Evolutionary conservation across 2,113 vertebrate genomes (phyloP).

Genomic region (Gnathonemus echidnorhynchus): DNA sequence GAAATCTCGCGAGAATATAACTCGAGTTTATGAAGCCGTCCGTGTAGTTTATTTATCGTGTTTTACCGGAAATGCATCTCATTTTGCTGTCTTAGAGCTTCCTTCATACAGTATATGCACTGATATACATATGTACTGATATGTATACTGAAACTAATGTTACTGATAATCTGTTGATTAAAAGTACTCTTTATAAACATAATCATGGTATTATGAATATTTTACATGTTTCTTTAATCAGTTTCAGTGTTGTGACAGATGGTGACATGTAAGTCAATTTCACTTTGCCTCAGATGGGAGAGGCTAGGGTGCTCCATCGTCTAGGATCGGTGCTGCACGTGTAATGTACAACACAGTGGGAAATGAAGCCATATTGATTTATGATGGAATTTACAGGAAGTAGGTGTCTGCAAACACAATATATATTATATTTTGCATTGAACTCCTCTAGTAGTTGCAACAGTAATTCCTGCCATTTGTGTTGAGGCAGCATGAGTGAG

Average conservation of each 20-base stretch:
- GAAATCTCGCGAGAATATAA: slow-evolving; percentile 6
- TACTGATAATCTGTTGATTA: background rate
- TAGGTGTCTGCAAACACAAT: background rate
- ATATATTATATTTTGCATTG: background rate
- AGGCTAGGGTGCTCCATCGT: background rate
- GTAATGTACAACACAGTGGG: background rate
- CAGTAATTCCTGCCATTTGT: background rate
- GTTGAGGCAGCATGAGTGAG: background rate
- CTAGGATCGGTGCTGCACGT: background rate
- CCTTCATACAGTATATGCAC: too few species aligned
- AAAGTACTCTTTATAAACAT: background rate
- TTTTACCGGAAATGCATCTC: background rate
- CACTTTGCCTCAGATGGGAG: background rate
- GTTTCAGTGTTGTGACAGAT: background rate
- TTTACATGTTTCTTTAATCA: background rate
- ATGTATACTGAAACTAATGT: background rate
- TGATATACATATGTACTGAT: background rate
- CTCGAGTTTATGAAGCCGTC: background rate
- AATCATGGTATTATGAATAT: background rate
- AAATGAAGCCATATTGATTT: background rate
- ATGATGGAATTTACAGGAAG: background rate
- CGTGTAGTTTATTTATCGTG: background rate
- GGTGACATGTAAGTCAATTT: background rate
- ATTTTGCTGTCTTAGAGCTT: background rate
- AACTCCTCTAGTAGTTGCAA: background rate